Conservation (phyloP, 1,140 invertebrate species). For the Drosophila lacertosa region DNA sequence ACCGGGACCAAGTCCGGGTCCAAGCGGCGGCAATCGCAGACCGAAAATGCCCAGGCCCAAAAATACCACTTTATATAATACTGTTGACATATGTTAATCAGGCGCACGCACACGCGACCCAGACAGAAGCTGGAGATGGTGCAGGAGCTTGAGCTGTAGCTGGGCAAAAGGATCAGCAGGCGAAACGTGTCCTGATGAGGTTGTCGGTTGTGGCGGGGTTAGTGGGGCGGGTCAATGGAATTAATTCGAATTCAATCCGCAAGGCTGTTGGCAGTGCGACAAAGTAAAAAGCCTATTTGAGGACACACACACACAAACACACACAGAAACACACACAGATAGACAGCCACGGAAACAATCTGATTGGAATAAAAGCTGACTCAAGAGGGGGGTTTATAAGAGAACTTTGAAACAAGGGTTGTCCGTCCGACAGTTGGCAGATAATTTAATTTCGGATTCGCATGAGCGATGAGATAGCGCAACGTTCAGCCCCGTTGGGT, state of each 20-base stretch:
- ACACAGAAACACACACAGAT: slow-evolving; percentile 28
- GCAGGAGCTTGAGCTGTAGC: slow-evolving; percentile 19
- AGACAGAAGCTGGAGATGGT: slow-evolving; percentile 19
- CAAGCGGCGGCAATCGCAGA: slow-evolving; percentile 31
- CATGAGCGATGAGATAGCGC: slow-evolving; percentile 79
- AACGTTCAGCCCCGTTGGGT: slow-evolving; percentile 11
- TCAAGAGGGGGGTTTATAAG: not conserved
- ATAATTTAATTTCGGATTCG: slow-evolving; percentile 84
- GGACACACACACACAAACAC: slow-evolving; percentile 41
- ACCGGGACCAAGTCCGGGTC: too few relatives aligned
- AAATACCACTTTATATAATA: slow-evolving; percentile 83
- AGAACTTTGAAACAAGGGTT: slow-evolving; percentile 77
- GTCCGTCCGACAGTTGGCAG: slow-evolving; percentile 76
- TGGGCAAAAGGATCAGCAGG: slow-evolving; percentile 40
- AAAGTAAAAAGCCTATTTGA: slow-evolving; percentile 82
- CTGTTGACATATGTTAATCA: slow-evolving; percentile 84
- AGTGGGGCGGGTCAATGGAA: slow-evolving; percentile 80
- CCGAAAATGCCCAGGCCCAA: slow-evolving; percentile 57
- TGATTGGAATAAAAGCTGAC: slow-evolving; percentile 79
- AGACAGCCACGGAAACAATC: slow-evolving; percentile 80
- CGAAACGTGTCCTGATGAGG: slow-evolving; percentile 53
- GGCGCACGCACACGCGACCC: slow-evolving; percentile 78
- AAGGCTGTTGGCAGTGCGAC: slow-evolving; percentile 68
- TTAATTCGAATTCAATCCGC: slow-evolving; percentile 84
- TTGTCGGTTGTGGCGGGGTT: slow-evolving; percentile 12